These are phyloP conservation scores for Coregonus sp. DNA, from an alignment of 2,797 vertebrate species.

Conservation along the genomic window DNA sequence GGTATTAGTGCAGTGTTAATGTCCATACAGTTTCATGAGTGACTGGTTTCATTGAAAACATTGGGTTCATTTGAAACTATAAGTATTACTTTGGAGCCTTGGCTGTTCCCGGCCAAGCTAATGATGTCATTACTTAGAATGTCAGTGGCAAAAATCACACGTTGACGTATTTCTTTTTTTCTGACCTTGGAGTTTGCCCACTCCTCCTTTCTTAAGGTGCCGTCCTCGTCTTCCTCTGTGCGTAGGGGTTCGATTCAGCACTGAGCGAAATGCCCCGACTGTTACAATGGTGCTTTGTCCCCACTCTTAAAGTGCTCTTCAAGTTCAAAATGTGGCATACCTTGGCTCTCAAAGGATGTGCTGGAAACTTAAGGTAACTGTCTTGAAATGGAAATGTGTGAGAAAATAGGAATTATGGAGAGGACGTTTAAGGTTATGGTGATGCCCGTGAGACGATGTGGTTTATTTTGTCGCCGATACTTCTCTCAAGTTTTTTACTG, in stretches of 20 bases:
- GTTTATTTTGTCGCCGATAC: not conserved
- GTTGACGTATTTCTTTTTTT: not conserved
- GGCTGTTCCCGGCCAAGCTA: too few relatives aligned
- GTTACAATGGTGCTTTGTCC: not conserved
- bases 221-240: not conserved
- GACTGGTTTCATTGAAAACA: too few relatives aligned
- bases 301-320: not conserved
- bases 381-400: not conserved
- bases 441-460: not conserved
- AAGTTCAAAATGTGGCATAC: not conserved
- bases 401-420: not conserved
- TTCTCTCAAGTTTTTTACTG: not conserved
- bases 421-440: not conserved
- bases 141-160: not conserved
- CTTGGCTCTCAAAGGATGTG: too few relatives aligned
- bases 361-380: not conserved
- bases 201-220: not conserved
- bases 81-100: too few relatives aligned
- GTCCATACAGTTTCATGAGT: too few relatives aligned
- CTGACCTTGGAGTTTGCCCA: not conserved
- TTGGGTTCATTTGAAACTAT: too few relatives aligned
- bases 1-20: too few relatives aligned
- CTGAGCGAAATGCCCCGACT: not conserved
- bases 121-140: not conserved
- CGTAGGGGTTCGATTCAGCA: not conserved